phyloP scores from a whole-genome alignment of 2,113 vertebrate genomes.

The Coreoperca whiteheadi region DNA sequence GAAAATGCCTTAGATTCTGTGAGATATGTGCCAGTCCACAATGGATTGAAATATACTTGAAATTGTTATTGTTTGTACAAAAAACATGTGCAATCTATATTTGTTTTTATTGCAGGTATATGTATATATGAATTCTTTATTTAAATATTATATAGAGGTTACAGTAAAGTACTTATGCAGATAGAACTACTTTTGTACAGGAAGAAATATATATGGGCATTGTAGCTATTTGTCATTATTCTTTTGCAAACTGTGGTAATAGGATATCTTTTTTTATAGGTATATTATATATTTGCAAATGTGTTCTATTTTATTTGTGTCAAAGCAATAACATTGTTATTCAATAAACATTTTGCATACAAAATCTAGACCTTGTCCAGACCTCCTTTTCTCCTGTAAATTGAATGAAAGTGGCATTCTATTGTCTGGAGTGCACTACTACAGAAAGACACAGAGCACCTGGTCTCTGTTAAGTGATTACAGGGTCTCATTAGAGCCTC shows the following conservation, averaged over 20 bases:
- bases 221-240: constrained; percentile 88
- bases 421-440: constrained; percentile 54
- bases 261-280: constrained; percentile 82
- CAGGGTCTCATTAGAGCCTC: constrained; percentile 75
- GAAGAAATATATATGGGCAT: constrained; percentile 95
- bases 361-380: constrained; percentile 68
- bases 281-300: constrained; percentile 87
- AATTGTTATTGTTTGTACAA: constrained; percentile 89
- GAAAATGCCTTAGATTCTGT: constrained; percentile 83
- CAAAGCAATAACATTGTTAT: constrained; percentile 85
- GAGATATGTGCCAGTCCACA: constrained; percentile 83
- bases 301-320: constrained; percentile 88
- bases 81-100: constrained; percentile 96
- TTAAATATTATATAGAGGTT: constrained; percentile 91
- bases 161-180: constrained; percentile 86
- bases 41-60: constrained; percentile 95
- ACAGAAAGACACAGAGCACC: constrained; percentile 66
- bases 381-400: constrained; percentile 60
- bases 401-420: constrained; percentile 60
- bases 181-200: constrained; percentile 98
- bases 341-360: constrained; percentile 88
- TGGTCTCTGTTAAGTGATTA: constrained; percentile 78
- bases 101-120: constrained; percentile 81
- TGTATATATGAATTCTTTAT: constrained; percentile 91
- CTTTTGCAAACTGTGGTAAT: constrained; percentile 84